Evolutionary conservation across 2,113 vertebrate species (phyloP), one percentile per base, ranked within the genome.

Genomic region (Dipodomys merriami): DNA sequence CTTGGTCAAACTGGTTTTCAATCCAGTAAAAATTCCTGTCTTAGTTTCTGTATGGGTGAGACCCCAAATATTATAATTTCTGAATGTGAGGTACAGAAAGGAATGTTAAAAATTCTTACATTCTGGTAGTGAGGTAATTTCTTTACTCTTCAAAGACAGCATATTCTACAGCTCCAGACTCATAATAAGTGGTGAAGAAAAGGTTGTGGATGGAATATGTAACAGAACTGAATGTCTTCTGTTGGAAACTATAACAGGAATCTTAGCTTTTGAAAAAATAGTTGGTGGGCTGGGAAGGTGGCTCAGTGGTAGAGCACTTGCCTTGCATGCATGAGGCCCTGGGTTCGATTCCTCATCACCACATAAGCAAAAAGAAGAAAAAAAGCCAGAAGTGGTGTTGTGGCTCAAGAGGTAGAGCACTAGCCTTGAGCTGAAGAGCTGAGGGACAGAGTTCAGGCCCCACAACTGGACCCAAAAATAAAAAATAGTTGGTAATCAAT

Each of bases 1-100:
- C 44, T 53, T 89, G 65, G 64, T 87, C 46, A 64, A 33, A 90
- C 22, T 65, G 25, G 27, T 88, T 90, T 82, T 76, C 67, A 77
- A 49, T 60, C 6, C 25, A 71, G 62, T 18, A 65, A 67, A 76
- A 85, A 60, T n/a, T 71, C 20, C 23, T 72, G 72, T 60, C n/a
- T 35, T 85, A 20, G n/a, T 33, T 60, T 53, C n/a, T 25, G 46
- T 13, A 15, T 49, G 53, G 10, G 6, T 88, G 46, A 18, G 33
- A 77, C 30, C 35, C 62, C 64, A 76, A 30, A 88, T 57, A 65
- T 30, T 60, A 6, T 82, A 23, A 85, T 49, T 11, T 67, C 6
- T 68, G 9, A 83, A 65, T 18, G 15, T 85, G 76, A 76, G 44
- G 91, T 25, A 33, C 16, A 7, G 72, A 80, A 71, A 74, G 22